Conservation (phyloP, 2,113 vertebrate species). For the Tautogolabrus adspersus region DNA sequence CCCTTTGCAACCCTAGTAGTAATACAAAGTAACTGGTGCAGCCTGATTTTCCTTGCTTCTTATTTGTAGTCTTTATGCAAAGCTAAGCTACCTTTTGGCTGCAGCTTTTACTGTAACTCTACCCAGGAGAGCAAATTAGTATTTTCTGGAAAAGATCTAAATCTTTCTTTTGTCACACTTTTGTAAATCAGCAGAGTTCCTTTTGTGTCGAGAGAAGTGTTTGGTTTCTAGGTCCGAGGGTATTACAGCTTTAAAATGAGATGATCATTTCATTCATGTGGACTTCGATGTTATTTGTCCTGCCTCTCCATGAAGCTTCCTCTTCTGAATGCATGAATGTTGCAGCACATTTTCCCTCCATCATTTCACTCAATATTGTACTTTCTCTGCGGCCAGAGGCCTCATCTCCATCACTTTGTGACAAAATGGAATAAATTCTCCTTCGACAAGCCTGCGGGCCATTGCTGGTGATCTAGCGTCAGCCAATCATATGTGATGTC, state of each 20-base stretch:
- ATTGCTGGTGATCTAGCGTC: conserved; percentile 45
- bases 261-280: conserved; percentile 14
- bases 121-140: no score
- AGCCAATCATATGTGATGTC: conserved; percentile 65
- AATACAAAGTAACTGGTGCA: no score
- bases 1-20: no score
- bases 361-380: conserved; percentile 55
- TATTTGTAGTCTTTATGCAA: no score
- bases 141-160: no score
- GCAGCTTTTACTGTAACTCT: no score
- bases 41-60: no score
- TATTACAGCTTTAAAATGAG: conserved; percentile 21
- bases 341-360: conserved; percentile 25
- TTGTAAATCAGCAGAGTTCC: background rate
- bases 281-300: conserved; percentile 19
- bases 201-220: background rate
- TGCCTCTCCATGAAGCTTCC: background rate
- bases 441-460: conserved; percentile 47
- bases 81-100: no score
- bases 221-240: background rate
- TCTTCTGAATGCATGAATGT: conserved; percentile 25
- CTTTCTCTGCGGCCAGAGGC: conserved; percentile 58
- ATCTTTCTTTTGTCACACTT: no score
- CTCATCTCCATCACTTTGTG: conserved; percentile 66
- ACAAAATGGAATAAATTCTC: conserved; percentile 70